Base-by-base conservation (phyloP, 1,140 invertebrate species). In the Conus betulinus region DNA sequence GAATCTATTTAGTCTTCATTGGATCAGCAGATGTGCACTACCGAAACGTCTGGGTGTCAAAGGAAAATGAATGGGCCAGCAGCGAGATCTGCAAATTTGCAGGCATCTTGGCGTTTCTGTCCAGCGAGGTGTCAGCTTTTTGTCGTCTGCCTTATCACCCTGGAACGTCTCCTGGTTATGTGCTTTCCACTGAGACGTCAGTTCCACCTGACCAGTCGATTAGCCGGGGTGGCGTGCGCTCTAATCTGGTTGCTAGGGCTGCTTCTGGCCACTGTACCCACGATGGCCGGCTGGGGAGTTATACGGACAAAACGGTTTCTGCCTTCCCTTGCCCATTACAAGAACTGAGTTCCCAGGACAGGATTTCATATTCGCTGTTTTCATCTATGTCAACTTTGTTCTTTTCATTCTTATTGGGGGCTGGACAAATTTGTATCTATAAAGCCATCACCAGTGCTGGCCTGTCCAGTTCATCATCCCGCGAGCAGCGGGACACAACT, bases 1-100 rank as follows among this genome's bases (percentile, higher is more conserved):
- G 93, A 8, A 76, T 94, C 3, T 94, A 94, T 63, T 63, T 94
- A 53, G 84, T 91, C 23, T 92, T 94, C n/a, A 93, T 94, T 23
- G 93, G 92, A 23, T 67, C 86, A 6, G 92, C 93, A 2, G 93
- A 94, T 81, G 84, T 90, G 25, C 27, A 84, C 39, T 94, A 91
- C 87, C 88, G 92, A 3, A 92, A 91, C 39, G 81, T 52, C 3
- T 94, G 93, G 83, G 85, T 91, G 17, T 88, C 81, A 25, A 84
- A 92, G 76, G 92, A 91, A 15, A 79, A 76, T 2, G 51, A 87
- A 20, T 94, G 93, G 93, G 90, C 89, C 23, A 51, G 89, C 11
- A 92, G 93, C 53, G 27, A 4, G 0, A 27, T 88, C 7, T 94
- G 93, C 84, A 86, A 89, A 60, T 10, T 90, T 10, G 92, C 93